phyloP scores from a whole-genome alignment of 2,113 vertebrate genomes.

The Perca schrenkii region DNA sequence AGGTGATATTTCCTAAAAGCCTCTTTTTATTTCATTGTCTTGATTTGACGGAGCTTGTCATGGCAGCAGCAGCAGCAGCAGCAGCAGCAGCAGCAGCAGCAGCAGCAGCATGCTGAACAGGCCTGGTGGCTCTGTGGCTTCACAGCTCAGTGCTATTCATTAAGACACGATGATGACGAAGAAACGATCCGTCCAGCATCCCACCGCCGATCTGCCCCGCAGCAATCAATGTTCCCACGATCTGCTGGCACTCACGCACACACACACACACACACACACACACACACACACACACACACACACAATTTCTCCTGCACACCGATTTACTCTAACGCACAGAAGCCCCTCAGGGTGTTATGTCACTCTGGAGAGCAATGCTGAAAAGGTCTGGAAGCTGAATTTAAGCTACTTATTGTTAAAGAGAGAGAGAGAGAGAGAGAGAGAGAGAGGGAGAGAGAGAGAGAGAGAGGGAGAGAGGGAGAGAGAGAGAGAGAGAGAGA shows the following conservation, averaged over 20 bases:
- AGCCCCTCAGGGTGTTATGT: constrained; percentile 25
- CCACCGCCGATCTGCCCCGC: constrained; percentile 65
- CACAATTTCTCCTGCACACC: no score
- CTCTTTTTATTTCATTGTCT: neutral
- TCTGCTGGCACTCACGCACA: constrained; percentile 46
- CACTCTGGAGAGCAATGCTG: constrained; percentile 41
- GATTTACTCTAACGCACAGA: no score
- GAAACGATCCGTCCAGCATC: constrained; percentile 67
- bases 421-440: constrained; percentile 5
- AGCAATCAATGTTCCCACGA: constrained; percentile 62
- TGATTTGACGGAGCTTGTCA: constrained; percentile 5
- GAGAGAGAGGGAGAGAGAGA: no score
- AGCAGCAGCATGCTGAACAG: neutral
- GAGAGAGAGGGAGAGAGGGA: no score
- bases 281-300: constrained; percentile 6
- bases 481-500: no score
- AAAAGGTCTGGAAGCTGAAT: constrained; percentile 51
- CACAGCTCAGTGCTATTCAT: constrained; percentile 68
- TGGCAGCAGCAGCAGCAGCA: constrained; percentile 4
- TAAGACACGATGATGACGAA: constrained; percentile 63
- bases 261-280: constrained; percentile 30
- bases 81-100: constrained; percentile 12
- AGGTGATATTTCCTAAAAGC: neutral
- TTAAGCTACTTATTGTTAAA: constrained; percentile 48
- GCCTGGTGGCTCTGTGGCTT: constrained; percentile 59